phyloP scores from a whole-genome alignment of 1,140 invertebrate species.

The Drosophila ohnishii region DNA sequence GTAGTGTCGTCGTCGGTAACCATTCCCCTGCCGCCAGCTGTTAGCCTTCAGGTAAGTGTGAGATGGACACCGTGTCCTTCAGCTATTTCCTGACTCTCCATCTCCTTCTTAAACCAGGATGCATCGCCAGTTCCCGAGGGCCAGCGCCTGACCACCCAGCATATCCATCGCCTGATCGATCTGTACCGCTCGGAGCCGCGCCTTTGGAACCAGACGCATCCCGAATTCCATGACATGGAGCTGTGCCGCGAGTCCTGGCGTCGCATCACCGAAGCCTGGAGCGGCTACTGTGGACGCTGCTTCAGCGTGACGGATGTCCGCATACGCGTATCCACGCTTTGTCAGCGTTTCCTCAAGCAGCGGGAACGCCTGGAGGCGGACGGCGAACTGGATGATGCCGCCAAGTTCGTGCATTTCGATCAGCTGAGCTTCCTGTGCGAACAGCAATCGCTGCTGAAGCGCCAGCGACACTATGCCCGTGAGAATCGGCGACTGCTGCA shows the following conservation, averaged over 20 bases:
- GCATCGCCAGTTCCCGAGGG: constrained; percentile 27
- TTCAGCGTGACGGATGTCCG: constrained; percentile 67
- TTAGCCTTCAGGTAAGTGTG: not conserved
- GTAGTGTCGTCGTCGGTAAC: constrained; percentile 3
- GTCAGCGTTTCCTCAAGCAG: constrained; percentile 70
- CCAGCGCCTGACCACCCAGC: constrained; percentile 50
- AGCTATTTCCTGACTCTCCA: not conserved
- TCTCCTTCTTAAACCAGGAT: constrained; percentile 7
- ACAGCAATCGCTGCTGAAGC: constrained; percentile 63
- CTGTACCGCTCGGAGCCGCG: constrained; percentile 57
- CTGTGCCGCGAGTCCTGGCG: constrained; percentile 65
- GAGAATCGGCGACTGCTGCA: constrained; percentile 70
- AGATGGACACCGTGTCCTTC: not conserved
- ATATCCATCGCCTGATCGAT: constrained; percentile 64
- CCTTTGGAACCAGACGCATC: constrained; percentile 68
- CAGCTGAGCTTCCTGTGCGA: constrained; percentile 62
- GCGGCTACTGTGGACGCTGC: constrained; percentile 50
- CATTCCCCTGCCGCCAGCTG: not conserved
- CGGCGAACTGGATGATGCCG: constrained; percentile 58
- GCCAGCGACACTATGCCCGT: constrained; percentile 51
- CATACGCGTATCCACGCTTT: constrained; percentile 65
- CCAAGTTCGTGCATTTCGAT: constrained; percentile 67
- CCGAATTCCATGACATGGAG: constrained; percentile 56
- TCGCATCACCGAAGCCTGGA: constrained; percentile 57
- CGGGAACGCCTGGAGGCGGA: constrained; percentile 66